phyloP scores from a whole-genome alignment of 1,140 invertebrate species.

The Branchinecta lindahli region DNA sequence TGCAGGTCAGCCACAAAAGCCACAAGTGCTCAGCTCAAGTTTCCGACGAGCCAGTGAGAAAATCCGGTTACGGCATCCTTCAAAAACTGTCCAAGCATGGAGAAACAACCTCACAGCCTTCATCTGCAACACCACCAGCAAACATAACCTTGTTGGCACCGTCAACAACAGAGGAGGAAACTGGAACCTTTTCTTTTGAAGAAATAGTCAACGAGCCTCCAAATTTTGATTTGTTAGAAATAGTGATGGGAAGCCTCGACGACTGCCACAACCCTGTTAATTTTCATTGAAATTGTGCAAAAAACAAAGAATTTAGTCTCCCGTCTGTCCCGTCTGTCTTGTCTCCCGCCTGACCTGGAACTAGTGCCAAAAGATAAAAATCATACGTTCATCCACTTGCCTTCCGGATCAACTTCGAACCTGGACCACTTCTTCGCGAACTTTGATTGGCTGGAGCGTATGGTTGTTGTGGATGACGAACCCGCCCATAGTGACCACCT shows the following conservation, averaged over 20 bases:
- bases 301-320: too few relatives aligned
- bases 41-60: background rate
- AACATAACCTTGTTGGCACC: background rate
- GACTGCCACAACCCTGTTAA: background rate
- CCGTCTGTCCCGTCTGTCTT: too few relatives aligned
- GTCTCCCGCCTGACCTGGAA: too few relatives aligned
- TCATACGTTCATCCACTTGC: too few relatives aligned
- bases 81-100: background rate
- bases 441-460: too few relatives aligned
- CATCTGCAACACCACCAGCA: background rate
- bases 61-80: background rate
- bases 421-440: too few relatives aligned
- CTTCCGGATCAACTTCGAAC: too few relatives aligned
- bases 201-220: background rate
- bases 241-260: background rate
- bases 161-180: background rate
- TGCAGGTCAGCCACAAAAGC: background rate
- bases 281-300: background rate
- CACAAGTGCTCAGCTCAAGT: background rate
- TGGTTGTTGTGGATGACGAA: too few relatives aligned
- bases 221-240: background rate
- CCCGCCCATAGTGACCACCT: too few relatives aligned
- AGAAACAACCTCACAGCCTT: background rate
- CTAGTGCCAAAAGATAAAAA: too few relatives aligned
- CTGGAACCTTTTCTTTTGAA: background rate